Base-by-base conservation (phyloP, 2,888 invertebrate species). In the Leptothorax acervorum region DNA sequence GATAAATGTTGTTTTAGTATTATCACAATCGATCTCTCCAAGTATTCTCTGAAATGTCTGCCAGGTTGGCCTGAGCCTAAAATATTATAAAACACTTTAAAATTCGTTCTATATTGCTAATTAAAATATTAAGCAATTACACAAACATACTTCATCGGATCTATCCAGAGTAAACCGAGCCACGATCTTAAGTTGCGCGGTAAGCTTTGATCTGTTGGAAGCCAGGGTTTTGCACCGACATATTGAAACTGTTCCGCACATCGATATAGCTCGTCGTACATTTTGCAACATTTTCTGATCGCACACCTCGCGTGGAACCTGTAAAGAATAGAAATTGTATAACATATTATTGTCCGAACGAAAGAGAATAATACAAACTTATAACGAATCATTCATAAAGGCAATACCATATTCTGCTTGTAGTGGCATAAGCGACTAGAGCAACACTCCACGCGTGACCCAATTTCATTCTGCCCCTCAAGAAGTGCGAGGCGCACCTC, bases 381-480 rank as follows among this genome's bases (percentile, higher is more conserved):
- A 45, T 8, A 23, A 60, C 9, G 35, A 66, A n/a, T 65, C 6
- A 42, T n/a, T 15, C 28, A 70, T 55, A 53, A 48, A 81, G 35
- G 63, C 60, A 76, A 3, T 91, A 95, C 96, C 96, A 96, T 86
- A 96, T 94, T 90, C 96, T 95, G 87, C 96, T 95, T 23, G 96
- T 88, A 35, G 96, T 93, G 12, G 96, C 95, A 94, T 95, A 96
- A 28, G 96, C 96, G 92, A 96, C 95, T 23, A 96, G 89, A 63
- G 96, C 95, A 94, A 96, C 95, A 95, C 95, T 95, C 93, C 96
- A 96, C 74, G 95, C 95, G 88, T 96, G 96, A 0, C 96, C 96
- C 87, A 95, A 91, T 86, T 93, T 95, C 15, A 96, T 92, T 92
- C 96, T 95, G 63, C 95, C 93, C 86, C 95, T 95, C 88, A 96